Evolutionary conservation across 2,113 vertebrate genomes (phyloP), one percentile per base, ranked within the genome.

Genomic region (Syngnathus floridae): DNA sequence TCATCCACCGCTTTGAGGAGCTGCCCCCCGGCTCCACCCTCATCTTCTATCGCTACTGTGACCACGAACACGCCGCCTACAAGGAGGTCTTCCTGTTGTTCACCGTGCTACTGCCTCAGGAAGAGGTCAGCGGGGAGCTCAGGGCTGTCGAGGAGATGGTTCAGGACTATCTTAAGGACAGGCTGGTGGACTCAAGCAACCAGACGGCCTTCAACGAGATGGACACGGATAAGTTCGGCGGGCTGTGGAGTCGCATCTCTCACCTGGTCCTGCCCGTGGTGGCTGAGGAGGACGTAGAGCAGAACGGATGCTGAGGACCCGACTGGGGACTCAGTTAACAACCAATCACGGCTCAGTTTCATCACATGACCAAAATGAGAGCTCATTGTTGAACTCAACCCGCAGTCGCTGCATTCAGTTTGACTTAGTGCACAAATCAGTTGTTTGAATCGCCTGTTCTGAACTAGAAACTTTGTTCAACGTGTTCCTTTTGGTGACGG

Each of bases 41-140:
- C 52, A 98, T 99, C 78, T 97, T 99, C 78, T 98, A 98, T 80
- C 96, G 94, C 70, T 99, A 99, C 76, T 99, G 97, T 0, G 96
- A 99, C 80, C 96, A 99, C 0, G 93, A 96, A 82, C 94, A 83
- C 0, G 92, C 97, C 0, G 92, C 92, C 9, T 98, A 91, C 68
- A 98, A 96, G 81, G 87, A 82, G 0, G 93, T 92, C 65, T 93
- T 93, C 7, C 75, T 99, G 36, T 77, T 94, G 63, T 91, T 99
- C 72, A 97, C 96, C 0, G 91, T 99, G 8, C 83, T 95, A 5
- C 87, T 99, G 54, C 82, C 83, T 68, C 66, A 69, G 58, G 90
- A 79, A 3, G 90, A 93, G 41, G 73, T 93, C 1, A 61, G 4
- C 0, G n/a, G 62, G 0, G 65, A 69, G 0, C 60, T 93, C 2